Percentiles rank a stretch among this genome's conserved stretches.
Conservation (phyloP, 1,140 invertebrate species). For the Drosophila nikananu region DNA sequence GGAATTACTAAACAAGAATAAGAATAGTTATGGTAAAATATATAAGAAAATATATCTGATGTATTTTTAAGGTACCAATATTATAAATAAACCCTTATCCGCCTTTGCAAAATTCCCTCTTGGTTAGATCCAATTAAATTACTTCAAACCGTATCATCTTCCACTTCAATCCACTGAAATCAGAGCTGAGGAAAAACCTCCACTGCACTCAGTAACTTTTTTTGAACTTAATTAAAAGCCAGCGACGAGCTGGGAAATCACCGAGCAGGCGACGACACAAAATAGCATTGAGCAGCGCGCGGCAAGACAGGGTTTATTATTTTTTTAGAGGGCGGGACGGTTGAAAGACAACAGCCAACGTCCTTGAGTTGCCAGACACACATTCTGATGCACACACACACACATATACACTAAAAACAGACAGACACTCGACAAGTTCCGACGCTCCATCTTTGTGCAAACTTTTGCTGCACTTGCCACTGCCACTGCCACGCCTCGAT, state of each 20-base stretch:
- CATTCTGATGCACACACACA: conserved; percentile 12
- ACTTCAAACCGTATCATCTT: conserved; percentile 5
- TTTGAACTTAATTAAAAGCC: conserved; percentile 63
- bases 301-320: conserved; percentile 4
- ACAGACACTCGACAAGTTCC: conserved; percentile 11
- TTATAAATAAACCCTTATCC: neutral
- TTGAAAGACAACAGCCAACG: conserved; percentile 39
- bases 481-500: conserved; percentile 34
- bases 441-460: conserved; percentile 7
- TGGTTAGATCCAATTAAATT: neutral
- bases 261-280: conserved; percentile 24
- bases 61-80: neutral
- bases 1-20: neutral
- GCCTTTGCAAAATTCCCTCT: neutral
- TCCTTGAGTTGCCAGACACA: conserved; percentile 53
- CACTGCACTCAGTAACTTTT: conserved; percentile 27
- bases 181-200: conserved; percentile 23
- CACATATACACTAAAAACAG: neutral
- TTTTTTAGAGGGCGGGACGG: conserved; percentile 11
- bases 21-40: neutral
- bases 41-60: neutral
- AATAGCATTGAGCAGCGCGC: conserved; percentile 22
- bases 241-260: neutral
- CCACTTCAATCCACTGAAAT: conserved; percentile 16
- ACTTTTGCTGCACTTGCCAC: conserved; percentile 32